Evolutionary conservation across 2,797 vertebrate genomes (phyloP), one percentile per base, ranked within the genome.

Genomic region (Odontamblyopus rebecca): DNA sequence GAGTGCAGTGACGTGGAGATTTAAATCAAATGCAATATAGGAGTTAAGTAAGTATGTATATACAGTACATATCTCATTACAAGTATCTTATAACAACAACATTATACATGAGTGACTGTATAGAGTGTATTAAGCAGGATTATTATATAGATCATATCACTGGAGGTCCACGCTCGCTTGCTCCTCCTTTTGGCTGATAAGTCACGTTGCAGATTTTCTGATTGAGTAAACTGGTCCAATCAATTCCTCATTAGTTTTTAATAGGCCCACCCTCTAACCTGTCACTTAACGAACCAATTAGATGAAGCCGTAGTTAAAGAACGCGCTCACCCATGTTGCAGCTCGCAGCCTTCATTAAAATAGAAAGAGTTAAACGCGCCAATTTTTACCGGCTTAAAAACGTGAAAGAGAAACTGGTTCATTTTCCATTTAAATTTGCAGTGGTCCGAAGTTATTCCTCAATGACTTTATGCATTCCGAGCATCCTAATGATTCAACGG

Each of bases 191-290:
- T 53, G 23, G n/a, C 26, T 54, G 18, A n/a, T 19, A 54, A 54
- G 19, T 23, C 29, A 27, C 9, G 0, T 26, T 61, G 16, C 26
- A 32, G 61, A 60, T 30, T 62, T 62, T 62, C 61, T 35, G 61
- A 62, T 38, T 35, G 30, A 19, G 61, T 19, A 62, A 61, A n/a
- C 18, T 2, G 6, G 32, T 38, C n/a, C 61, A 64, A 64, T 64
- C 61, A 44, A 62, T n/a, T 26, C 35, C n/a, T 44, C 4, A 41
- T 63, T 41, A 41, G 57, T 3, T 29, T 69, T 13, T 69, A 54
- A 78, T 71, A 69, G 68, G 67, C 69, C 53, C 35, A 53, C 38
- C 35, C 18, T 54, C 56, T 61, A 75, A 61, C 50, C 27, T 56
- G 32, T 67, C 1, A 3, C 44, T 69, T 27, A 61, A 35, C 26